Base-by-base conservation (phyloP, 2,888 invertebrate species). In the Peribatodes rhomboidaria region DNA sequence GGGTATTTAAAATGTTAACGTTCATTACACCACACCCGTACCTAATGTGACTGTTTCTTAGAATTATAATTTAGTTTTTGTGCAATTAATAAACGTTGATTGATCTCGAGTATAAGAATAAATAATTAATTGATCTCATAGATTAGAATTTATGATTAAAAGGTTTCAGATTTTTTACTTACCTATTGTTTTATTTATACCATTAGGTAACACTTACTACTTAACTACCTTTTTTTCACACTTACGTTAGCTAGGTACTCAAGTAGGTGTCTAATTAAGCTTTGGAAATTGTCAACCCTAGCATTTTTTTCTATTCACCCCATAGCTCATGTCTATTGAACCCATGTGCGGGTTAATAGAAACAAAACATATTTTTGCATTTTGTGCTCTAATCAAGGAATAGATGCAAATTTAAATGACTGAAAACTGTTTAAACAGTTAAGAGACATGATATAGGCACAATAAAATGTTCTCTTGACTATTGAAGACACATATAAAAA, bases 281-380 rank as follows among this genome's bases (percentile, higher is more conserved):
- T n/a, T n/a, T n/a, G 37, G 13, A 37, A 37, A 11, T 37, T 37
- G 37, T 13, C 37, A 37, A 37, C 37, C 37, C 37, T 37, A 37
- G 37, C 37, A 37, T 37, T 37, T 37, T 37, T 37, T 37, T 37
- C 37, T 37, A 37, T 37, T 37, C 11, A 37, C 37, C 37, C 13
- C 37, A 37, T 37, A 37, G 3, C 37, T 18, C 50, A 14, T 50
- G 33, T 35, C 35, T 20, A 64, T 59, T 65, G 64, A 60, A 60
- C 59, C 64, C 64, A 65, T 64, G 64, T 63, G 63, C 57, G 63
- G 46, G 57, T 57, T 31, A 63, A 63, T 63, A 58, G 63, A 63
- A 63, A 63, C 63, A 47, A 53, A 52, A 53, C 16, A 63, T 63
- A 63, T 62, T 56, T 62, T 62, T 52, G 63, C 63, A 63, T 63